A percentile compares a stretch with the other conserved stretches of the same genome.
Conservation (phyloP, 2,113 vertebrate genomes). For the Gracilinanus agilis region DNA sequence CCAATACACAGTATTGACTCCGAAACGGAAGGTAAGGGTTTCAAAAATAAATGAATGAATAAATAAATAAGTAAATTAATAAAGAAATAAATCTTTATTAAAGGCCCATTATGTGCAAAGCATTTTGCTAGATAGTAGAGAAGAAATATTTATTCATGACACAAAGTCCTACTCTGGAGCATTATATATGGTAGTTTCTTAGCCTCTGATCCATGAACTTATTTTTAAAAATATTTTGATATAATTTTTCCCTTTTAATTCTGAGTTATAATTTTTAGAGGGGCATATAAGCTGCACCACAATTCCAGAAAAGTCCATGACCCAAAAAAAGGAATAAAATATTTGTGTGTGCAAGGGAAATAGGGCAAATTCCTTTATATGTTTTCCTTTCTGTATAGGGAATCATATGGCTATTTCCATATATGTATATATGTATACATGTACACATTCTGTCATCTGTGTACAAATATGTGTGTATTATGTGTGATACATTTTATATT, state of each 20-base stretch:
- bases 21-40: too few relatives aligned
- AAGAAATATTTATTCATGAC: not conserved
- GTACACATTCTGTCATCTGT: not conserved
- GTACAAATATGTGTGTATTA: not conserved
- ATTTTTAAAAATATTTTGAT: not conserved
- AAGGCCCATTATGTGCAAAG: not conserved
- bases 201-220: not conserved
- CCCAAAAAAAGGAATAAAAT: not conserved
- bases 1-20: too few relatives aligned
- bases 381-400: not conserved
- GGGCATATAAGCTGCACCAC: not conserved
- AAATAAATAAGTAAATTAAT: too few relatives aligned
- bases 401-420: not conserved
- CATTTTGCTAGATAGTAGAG: not conserved
- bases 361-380: not conserved
- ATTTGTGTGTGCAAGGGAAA: not conserved
- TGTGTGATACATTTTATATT: not conserved
- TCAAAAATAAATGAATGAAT: too few relatives aligned
- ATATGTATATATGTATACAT: not conserved
- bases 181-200: not conserved
- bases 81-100: not conserved
- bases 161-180: not conserved
- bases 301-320: not conserved
- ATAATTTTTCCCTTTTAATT: not conserved
- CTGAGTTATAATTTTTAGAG: not conserved